These are phyloP conservation scores for Amia ocellicauda DNA, from an alignment of 2,113 vertebrate genomes.

Conservation along the genomic window DNA sequence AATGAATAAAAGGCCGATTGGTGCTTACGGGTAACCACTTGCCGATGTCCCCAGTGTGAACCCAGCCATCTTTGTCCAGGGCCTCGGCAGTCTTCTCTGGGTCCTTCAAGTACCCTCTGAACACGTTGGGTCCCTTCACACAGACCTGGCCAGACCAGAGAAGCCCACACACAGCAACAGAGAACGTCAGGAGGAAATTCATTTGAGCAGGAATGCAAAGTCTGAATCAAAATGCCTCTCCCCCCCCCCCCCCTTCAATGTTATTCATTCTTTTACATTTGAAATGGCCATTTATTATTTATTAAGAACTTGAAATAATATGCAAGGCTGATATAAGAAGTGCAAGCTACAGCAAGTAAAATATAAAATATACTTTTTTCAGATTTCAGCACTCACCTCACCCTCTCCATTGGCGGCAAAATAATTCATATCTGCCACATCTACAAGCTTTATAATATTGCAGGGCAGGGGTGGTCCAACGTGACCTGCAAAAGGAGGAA, in stretches of 20 bases:
- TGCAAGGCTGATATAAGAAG: no score
- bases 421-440: conserved; percentile 96
- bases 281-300: no score
- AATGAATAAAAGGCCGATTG: no score
- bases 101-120: conserved; percentile 88
- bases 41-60: conserved; percentile 93
- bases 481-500: conserved; percentile 66
- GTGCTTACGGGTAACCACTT: conserved; percentile 96
- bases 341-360: no score
- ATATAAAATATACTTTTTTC: no score
- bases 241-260: no score
- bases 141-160: conserved; percentile 85
- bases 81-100: conserved; percentile 83
- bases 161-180: background rate
- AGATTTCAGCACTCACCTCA: conserved; percentile 84
- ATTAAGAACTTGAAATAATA: no score
- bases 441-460: conserved; percentile 80
- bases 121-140: conserved; percentile 90
- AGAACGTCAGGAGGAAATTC: no score
- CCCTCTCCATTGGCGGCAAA: conserved; percentile 84
- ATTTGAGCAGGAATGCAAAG: no score
- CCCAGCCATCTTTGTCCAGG: conserved; percentile 86
- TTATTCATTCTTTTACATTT: no score
- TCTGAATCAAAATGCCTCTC: no score
- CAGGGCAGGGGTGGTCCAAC: conserved; percentile 93